Percentiles rank a stretch among this genome's conserved stretches.
These are phyloP conservation scores for Bathynomus jamesi DNA, from an alignment of 1,140 invertebrate species.

Conservation along the genomic window DNA sequence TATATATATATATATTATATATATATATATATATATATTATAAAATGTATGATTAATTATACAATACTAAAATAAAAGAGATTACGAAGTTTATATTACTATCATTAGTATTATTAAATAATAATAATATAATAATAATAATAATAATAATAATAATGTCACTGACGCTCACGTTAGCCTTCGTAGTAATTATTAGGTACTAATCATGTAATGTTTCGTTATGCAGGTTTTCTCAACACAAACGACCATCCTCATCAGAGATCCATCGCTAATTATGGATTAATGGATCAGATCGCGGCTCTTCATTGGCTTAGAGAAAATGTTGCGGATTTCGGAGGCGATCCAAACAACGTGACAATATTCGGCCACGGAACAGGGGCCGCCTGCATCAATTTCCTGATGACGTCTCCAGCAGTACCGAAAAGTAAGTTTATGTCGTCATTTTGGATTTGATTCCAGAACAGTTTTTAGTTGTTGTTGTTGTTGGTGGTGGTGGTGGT, in stretches of 20 bases:
- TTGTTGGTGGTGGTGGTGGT: no score
- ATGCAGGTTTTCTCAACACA: slow-evolving; percentile 39
- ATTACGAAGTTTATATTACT: background rate
- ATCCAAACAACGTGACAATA: slow-evolving; percentile 73
- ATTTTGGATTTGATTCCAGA: no score
- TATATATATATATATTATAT: background rate
- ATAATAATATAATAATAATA: no score
- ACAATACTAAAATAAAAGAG: background rate
- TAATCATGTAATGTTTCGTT: no score
- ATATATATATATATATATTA: slow-evolving; percentile 2
- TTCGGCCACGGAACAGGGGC: slow-evolving; percentile 92
- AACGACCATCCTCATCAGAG: slow-evolving; percentile 50
- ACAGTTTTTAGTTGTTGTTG: no score
- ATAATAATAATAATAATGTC: no score
- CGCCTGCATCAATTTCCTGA: slow-evolving; percentile 79
- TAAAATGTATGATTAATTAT: background rate
- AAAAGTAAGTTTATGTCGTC: slow-evolving; percentile 59
- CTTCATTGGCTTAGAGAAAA: slow-evolving; percentile 53
- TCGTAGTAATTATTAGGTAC: no score
- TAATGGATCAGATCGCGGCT: slow-evolving; percentile 44
- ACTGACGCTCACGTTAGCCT: no score
- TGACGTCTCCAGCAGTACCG: slow-evolving; percentile 80
- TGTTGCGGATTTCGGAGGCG: slow-evolving; percentile 75
- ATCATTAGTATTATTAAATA: no score
- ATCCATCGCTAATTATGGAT: slow-evolving; percentile 50